Conservation (phyloP, 2,888 invertebrate species). For the Peribatodes rhomboidaria region DNA sequence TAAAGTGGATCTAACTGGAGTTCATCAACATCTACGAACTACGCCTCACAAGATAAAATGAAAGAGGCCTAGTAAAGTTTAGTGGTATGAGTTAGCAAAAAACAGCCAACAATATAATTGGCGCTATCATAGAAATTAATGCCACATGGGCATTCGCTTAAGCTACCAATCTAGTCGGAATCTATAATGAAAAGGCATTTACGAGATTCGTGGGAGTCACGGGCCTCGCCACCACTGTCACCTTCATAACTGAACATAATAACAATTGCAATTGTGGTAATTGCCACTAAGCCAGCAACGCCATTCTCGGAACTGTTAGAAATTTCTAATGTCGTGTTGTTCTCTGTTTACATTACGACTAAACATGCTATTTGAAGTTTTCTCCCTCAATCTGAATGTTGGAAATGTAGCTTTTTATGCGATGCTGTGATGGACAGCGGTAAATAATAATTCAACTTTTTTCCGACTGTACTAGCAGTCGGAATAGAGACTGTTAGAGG, state of each 20-base stretch:
- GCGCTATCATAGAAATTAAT: slow-evolving; percentile 16
- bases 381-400: slow-evolving; percentile 38
- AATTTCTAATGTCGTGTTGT: slow-evolving; percentile 49
- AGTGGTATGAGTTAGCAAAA: not conserved
- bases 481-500: not conserved
- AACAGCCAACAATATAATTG: slow-evolving; percentile 4
- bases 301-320: slow-evolving; percentile 59
- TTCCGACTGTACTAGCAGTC: not conserved
- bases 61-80: not conserved
- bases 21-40: not conserved
- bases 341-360: slow-evolving; percentile 37
- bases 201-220: slow-evolving; percentile 38
- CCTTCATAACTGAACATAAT: slow-evolving; percentile 57
- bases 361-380: slow-evolving; percentile 43
- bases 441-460: not conserved
- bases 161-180: slow-evolving; percentile 33
- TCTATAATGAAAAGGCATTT: slow-evolving; percentile 48
- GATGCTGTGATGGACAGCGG: not conserved
- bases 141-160: slow-evolving; percentile 2
- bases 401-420: slow-evolving; percentile 28
- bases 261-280: slow-evolving; percentile 62
- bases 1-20: slow-evolving; percentile 37
- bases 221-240: slow-evolving; percentile 52
- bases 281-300: slow-evolving; percentile 54
- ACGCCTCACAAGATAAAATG: no score